Conservation (phyloP, 2,797 vertebrate genomes). For the Pantherophis alleghaniensis region DNA sequence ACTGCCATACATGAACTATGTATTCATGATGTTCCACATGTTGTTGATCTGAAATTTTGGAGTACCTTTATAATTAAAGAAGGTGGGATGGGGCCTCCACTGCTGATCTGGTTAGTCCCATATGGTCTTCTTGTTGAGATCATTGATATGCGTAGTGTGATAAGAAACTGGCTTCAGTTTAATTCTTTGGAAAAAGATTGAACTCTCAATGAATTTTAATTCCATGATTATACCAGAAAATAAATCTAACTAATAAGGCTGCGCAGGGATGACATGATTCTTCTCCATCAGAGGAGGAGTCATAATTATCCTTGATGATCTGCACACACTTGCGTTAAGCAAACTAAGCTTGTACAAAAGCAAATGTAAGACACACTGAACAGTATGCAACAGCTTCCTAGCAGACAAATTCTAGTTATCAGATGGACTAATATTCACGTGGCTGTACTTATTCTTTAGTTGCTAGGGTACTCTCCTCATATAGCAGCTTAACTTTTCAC, state of each 20-base stretch:
- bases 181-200: background rate
- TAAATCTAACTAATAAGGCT: background rate
- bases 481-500: background rate
- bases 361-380: background rate
- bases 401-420: background rate
- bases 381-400: background rate
- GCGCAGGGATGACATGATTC: background rate
- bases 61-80: background rate
- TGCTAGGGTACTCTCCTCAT: background rate
- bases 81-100: background rate
- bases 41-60: background rate
- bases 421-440: background rate
- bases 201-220: background rate
- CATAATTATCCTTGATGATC: background rate
- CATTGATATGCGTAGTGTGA: background rate
- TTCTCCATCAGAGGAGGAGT: background rate
- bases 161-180: background rate
- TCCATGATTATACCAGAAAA: background rate
- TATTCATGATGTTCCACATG: background rate
- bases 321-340: background rate
- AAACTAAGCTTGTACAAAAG: background rate
- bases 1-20: background rate
- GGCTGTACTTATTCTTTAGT: background rate
- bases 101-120: background rate
- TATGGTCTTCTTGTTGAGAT: background rate